A percentile compares a stretch with the other conserved stretches of the same genome.
Conservation (phyloP, 2,888 invertebrate genomes). For the Rosalia funebris region DNA sequence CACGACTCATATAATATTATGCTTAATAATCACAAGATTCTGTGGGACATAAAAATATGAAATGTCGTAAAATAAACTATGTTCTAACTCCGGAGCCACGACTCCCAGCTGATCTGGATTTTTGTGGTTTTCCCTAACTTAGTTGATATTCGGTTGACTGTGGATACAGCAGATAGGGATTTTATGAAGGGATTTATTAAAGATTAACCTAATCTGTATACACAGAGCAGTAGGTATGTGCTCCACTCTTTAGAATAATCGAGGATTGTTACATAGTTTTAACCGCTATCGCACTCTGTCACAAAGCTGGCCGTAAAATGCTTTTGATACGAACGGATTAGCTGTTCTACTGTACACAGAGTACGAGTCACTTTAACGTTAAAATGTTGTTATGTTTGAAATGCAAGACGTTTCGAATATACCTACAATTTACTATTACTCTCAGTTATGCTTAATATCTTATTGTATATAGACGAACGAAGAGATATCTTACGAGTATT, state of each 20-base stretch:
- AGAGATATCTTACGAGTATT: no score
- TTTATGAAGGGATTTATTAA: constrained; percentile 57
- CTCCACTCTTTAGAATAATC: constrained; percentile 48
- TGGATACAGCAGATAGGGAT: constrained; percentile 55
- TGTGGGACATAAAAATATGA: neutral
- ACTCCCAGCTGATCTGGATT: constrained; percentile 32
- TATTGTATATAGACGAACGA: no score
- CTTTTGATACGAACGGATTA: constrained; percentile 50
- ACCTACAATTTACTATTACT: neutral
- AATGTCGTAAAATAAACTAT: constrained; percentile 14
- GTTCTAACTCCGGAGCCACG: constrained; percentile 6
- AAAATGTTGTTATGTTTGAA: constrained; percentile 16
- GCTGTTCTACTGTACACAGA: neutral
- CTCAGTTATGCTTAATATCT: no score
- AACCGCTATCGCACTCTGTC: constrained; percentile 45
- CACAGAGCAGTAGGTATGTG: constrained; percentile 53
- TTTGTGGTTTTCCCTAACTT: constrained; percentile 37
- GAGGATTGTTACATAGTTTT: constrained; percentile 48
- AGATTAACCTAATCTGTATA: constrained; percentile 58
- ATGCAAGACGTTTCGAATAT: constrained; percentile 2
- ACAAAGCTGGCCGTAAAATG: constrained; percentile 50
- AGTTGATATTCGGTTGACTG: constrained; percentile 45
- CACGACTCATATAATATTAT: no score
- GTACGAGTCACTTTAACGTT: constrained; percentile 10
- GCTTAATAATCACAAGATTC: constrained; percentile 2